A percentile compares a stretch with the other conserved stretches of the same genome.
These are phyloP conservation scores for Electrona antarctica DNA, from an alignment of 2,113 vertebrate genomes.

Conservation along the genomic window DNA sequence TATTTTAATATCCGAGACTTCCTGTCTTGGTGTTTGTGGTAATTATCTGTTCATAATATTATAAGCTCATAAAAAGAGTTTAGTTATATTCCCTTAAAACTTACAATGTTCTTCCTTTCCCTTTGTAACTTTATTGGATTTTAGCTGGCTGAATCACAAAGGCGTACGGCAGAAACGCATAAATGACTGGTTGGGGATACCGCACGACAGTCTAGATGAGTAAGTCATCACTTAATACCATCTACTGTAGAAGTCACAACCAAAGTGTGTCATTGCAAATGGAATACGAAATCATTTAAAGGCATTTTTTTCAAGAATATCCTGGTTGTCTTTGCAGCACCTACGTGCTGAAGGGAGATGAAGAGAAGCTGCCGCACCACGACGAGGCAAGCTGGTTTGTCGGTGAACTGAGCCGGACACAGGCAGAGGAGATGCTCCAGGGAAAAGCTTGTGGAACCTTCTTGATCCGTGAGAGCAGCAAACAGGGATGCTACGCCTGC, in stretches of 20 bases:
- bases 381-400: conserved; percentile 98
- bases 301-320: not conserved
- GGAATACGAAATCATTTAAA: not conserved
- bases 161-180: conserved; percentile 93
- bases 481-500: conserved; percentile 96
- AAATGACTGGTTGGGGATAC: conserved; percentile 93
- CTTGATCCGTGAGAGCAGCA: conserved; percentile 95
- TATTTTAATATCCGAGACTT: not conserved
- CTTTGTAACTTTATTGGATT: conserved; percentile 14
- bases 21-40: not conserved
- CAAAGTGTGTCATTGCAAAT: not conserved
- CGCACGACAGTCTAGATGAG: conserved; percentile 90
- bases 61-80: not conserved
- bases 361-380: conserved; percentile 88
- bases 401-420: conserved; percentile 89
- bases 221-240: conserved; percentile 74
- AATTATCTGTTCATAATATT: not conserved
- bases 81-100: not conserved
- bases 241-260: not conserved
- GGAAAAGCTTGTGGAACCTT: conserved; percentile 93
- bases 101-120: not conserved
- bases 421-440: conserved; percentile 93
- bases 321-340: conserved; percentile 71
- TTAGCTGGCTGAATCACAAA: conserved; percentile 96
- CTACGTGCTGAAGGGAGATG: conserved; percentile 90